Percentiles rank a stretch among this genome's conserved stretches.
Evolutionary conservation across 2,888 invertebrate species (phyloP).

Genomic region (Peribatodes rhomboidaria): DNA sequence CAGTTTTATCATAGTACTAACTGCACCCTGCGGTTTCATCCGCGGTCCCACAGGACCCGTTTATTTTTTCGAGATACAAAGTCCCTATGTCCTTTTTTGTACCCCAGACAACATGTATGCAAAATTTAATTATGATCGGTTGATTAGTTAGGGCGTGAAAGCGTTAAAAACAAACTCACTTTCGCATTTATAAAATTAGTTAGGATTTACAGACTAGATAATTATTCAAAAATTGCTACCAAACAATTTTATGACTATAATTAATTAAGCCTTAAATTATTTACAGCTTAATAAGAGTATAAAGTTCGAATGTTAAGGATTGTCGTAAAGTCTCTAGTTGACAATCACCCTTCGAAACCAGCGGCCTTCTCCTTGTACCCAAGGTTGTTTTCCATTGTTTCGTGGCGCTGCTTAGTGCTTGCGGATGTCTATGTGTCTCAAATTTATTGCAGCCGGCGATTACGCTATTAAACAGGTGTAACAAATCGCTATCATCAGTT

Average conservation of each 20-base stretch:
- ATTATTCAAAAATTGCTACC: too few species aligned
- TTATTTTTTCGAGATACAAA: too few species aligned
- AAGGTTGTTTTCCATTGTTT: slow-evolving; percentile 35
- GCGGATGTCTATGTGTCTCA: slow-evolving; percentile 32
- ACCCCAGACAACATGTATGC: too few species aligned
- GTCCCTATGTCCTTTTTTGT: too few species aligned
- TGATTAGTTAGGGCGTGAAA: too few species aligned
- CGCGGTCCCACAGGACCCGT: too few species aligned
- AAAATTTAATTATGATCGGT: too few species aligned
- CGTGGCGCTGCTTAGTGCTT: slow-evolving; percentile 10
- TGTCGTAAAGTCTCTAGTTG: slow-evolving; percentile 24
- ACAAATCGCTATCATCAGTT: slow-evolving; percentile 6
- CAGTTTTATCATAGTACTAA: too few species aligned
- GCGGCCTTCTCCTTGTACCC: slow-evolving; percentile 31
- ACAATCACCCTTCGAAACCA: slow-evolving; percentile 30
- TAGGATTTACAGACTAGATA: too few species aligned
- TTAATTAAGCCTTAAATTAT: neutral
- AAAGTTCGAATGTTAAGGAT: slow-evolving; percentile 20
- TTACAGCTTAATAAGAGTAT: slow-evolving; percentile 9
- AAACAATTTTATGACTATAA: neutral
- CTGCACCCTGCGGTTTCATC: too few species aligned
- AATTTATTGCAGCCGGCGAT: slow-evolving; percentile 20
- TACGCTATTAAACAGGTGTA: slow-evolving; percentile 17
- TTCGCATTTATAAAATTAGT: too few species aligned
- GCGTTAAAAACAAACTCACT: too few species aligned